phyloP scores from a whole-genome alignment of 2,113 vertebrate species.

The Piliocolobus tephrosceles region DNA sequence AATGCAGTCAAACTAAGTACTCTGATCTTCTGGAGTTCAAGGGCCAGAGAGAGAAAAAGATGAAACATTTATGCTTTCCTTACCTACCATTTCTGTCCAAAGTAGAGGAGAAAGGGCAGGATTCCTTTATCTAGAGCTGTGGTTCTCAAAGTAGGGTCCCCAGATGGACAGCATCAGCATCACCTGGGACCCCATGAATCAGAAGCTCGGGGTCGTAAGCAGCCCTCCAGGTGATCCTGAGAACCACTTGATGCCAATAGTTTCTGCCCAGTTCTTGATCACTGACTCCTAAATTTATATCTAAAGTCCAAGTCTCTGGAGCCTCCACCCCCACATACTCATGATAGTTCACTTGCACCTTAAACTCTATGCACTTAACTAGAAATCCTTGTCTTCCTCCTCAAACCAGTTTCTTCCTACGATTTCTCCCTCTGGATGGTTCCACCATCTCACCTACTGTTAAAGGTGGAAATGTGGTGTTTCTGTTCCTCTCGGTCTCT shows the following conservation, averaged over 20 bases:
- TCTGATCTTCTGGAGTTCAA: neutral
- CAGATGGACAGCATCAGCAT: neutral
- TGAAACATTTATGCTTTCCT: neutral
- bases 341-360: rapidly evolving
- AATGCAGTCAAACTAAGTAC: neutral
- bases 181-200: neutral
- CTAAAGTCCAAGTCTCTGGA: neutral
- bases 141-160: neutral
- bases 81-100: neutral
- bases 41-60: neutral
- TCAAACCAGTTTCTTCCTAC: neutral
- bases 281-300: neutral
- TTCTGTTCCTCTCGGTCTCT: neutral
- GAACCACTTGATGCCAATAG: neutral
- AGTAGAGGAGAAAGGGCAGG: neutral
- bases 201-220: neutral
- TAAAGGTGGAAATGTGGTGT: no score
- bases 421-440: neutral
- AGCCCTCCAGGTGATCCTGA: neutral
- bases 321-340: neutral
- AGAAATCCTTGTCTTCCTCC: neutral
- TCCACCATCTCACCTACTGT: neutral
- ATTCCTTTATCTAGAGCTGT: neutral
- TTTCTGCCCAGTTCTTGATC: no score
- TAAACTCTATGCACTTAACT: rapidly evolving